These are phyloP conservation scores for Anticlea derivata DNA, from an alignment of 2,888 invertebrate genomes.

Conservation along the genomic window DNA sequence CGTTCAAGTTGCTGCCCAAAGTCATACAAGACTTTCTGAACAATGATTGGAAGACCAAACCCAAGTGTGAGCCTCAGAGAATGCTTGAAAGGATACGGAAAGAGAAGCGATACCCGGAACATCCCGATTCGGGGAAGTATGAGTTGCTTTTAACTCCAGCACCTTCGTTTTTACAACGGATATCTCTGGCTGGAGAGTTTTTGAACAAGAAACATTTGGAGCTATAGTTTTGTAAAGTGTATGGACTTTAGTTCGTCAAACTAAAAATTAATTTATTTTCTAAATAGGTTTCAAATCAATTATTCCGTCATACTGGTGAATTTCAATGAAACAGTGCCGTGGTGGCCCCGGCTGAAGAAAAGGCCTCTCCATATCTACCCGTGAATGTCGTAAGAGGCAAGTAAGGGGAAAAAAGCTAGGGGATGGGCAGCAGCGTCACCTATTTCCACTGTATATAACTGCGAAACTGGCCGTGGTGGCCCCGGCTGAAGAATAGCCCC, in stretches of 20 bases:
- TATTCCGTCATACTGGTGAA: background rate
- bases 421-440: too few relatives aligned
- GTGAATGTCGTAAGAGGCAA: too few relatives aligned
- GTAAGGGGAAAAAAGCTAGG: too few relatives aligned
- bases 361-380: too few relatives aligned
- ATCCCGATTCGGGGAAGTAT: slow-evolving; percentile 85
- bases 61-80: slow-evolving; percentile 88
- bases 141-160: slow-evolving; percentile 90
- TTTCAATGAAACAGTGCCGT: background rate
- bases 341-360: too few relatives aligned
- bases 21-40: slow-evolving; percentile 83
- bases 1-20: slow-evolving; percentile 78
- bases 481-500: too few relatives aligned
- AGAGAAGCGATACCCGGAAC: slow-evolving; percentile 84
- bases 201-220: slow-evolving; percentile 71
- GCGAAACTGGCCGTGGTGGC: too few relatives aligned
- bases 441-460: too few relatives aligned
- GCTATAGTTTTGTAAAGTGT: slow-evolving; percentile 45
- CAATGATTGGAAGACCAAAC: slow-evolving; percentile 75
- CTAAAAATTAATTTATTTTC: slow-evolving; percentile 10
- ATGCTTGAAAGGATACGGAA: slow-evolving; percentile 88
- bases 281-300: slow-evolving; percentile 1
- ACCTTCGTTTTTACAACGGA: slow-evolving; percentile 90
- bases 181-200: slow-evolving; percentile 92
- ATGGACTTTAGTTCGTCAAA: slow-evolving; percentile 3